Conservation (phyloP, 2,113 vertebrate species). For the Pachycephala philippinensis region DNA sequence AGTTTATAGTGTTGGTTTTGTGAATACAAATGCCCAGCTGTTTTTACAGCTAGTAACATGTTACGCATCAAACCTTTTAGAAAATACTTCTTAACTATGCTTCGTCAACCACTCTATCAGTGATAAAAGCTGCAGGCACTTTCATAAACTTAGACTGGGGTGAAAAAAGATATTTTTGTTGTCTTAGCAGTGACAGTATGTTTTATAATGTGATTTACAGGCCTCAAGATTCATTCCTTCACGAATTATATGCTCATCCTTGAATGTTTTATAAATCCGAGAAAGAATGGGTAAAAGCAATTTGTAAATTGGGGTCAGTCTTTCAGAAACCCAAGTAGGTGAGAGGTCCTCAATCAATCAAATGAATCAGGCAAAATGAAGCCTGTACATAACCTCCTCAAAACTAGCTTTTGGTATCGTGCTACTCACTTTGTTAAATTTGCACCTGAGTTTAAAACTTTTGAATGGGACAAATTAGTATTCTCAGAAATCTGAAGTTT, state of each 20-base stretch:
- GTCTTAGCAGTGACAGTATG: constrained; percentile 35
- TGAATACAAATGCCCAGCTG: constrained; percentile 48
- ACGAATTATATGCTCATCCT: background rate
- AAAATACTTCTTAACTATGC: background rate
- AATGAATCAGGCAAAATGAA: background rate
- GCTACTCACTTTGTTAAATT: background rate
- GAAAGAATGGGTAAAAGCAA: background rate
- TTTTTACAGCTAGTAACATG: constrained; percentile 42
- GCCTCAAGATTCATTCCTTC: constrained; percentile 29
- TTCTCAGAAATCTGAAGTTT: background rate
- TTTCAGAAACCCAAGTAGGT: background rate
- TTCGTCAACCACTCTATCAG: constrained; percentile 40
- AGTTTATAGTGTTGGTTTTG: constrained; percentile 39
- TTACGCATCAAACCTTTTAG: constrained; percentile 6
- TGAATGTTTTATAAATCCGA: constrained; percentile 15
- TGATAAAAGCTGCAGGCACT: background rate
- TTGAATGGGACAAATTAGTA: background rate
- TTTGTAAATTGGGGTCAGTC: background rate
- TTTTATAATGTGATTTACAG: constrained; percentile 56
- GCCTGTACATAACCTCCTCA: background rate
- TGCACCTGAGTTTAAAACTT: background rate
- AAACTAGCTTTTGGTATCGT: background rate
- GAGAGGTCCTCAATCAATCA: background rate
- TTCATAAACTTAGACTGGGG: background rate
- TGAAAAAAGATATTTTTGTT: constrained; percentile 34